Evolutionary conservation across 2,797 vertebrate genomes (phyloP).

Genomic region (Oophaga sylvatica): DNA sequence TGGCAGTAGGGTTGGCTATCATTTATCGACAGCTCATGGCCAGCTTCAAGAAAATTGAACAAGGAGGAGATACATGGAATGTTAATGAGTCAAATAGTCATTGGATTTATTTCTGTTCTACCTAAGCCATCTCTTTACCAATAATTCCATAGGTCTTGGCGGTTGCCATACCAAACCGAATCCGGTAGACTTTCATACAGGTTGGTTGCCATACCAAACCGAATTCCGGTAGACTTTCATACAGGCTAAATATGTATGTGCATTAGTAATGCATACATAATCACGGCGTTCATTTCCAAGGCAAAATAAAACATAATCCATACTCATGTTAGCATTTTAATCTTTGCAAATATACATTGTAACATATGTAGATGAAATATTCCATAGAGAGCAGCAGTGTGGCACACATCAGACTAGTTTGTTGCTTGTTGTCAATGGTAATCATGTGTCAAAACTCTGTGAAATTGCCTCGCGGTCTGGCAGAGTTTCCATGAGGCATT

Average conservation of each 20-base stretch:
- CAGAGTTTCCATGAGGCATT: constrained; percentile 52
- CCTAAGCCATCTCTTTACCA: not conserved
- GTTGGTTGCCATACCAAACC: not conserved
- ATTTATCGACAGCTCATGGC: not conserved
- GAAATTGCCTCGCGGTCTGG: constrained; percentile 48
- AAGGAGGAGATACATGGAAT: too few species aligned
- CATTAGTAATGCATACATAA: constrained; percentile 11
- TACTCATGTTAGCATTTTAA: constrained; percentile 19
- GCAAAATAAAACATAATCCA: not conserved
- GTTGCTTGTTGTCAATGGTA: constrained; percentile 56
- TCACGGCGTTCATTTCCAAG: constrained; percentile 22
- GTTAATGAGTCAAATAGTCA: not conserved
- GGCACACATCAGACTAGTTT: constrained; percentile 40
- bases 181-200: not conserved
- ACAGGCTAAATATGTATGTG: not conserved
- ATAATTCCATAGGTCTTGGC: not conserved
- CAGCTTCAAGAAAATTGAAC: not conserved
- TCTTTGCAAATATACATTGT: constrained; percentile 31
- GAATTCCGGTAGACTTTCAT: not conserved
- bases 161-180: not conserved
- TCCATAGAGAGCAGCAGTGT: constrained; percentile 19
- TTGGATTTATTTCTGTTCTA: too few species aligned
- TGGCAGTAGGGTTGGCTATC: too few species aligned
- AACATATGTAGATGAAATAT: constrained; percentile 33
- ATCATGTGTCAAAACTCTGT: constrained; percentile 49